These are phyloP conservation scores for Agriopis leucophaearia DNA, from an alignment of 2,888 invertebrate genomes.

Conservation along the genomic window DNA sequence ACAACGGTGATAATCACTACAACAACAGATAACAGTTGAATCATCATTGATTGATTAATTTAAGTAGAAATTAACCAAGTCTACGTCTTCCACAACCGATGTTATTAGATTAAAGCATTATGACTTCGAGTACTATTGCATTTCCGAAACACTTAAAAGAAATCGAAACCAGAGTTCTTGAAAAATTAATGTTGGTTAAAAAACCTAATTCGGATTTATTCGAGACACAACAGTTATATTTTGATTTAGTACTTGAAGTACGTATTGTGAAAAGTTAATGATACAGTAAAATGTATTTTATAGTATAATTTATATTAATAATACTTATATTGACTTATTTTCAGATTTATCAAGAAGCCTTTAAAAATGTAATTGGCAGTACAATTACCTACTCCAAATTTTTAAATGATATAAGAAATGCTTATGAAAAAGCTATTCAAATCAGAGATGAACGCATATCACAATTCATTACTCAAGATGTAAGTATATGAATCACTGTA, in stretches of 20 bases:
- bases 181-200: conserved; percentile 62
- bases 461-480: conserved; percentile 74
- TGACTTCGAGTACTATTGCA: conserved; percentile 42
- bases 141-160: conserved; percentile 70
- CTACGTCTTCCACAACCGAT: background rate
- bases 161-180: conserved; percentile 59
- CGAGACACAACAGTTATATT: conserved; percentile 65
- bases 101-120: background rate
- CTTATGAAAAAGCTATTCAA: conserved; percentile 73
- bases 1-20: conserved; percentile 65
- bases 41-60: background rate
- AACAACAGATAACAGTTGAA: conserved; percentile 54
- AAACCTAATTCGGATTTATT: conserved; percentile 62
- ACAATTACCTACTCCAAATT: conserved; percentile 71
- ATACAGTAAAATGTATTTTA: too few species aligned
- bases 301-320: too few species aligned
- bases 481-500: conserved; percentile 59
- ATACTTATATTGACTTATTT: conserved; percentile 35
- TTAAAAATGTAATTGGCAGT: conserved; percentile 64
- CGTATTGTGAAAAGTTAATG: conserved; percentile 9
- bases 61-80: too few species aligned
- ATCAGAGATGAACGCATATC: conserved; percentile 73
- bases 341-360: conserved; percentile 75
- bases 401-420: conserved; percentile 68
- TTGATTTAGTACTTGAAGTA: conserved; percentile 71